Conservation (phyloP, 1,140 invertebrate species). For the Anadara kagoshimensis region DNA sequence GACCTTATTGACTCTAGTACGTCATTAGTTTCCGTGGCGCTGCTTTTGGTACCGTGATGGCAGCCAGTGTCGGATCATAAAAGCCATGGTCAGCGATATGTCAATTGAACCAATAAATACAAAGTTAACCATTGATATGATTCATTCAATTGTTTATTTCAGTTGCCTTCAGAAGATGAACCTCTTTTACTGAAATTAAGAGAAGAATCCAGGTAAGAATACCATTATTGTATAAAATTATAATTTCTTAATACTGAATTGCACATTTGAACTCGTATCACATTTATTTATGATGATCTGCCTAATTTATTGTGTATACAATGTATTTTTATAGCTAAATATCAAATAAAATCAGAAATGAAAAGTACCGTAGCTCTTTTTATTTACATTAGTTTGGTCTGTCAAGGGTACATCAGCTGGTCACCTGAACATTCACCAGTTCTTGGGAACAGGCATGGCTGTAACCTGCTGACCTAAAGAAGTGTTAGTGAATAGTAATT, state of each 20-base stretch:
- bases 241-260: no score
- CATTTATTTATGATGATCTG: neutral
- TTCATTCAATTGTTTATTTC: conserved; percentile 36
- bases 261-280: neutral
- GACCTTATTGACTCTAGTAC: no score
- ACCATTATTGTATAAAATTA: neutral
- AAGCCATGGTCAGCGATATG: no score
- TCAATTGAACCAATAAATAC: neutral
- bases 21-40: no score
- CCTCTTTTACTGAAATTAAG: conserved; percentile 85
- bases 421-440: no score
- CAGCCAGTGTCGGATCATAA: no score
- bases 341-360: neutral
- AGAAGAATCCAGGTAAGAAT: conserved; percentile 82
- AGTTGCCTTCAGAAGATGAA: conserved; percentile 85
- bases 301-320: neutral
- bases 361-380: neutral
- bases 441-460: no score
- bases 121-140: conserved; percentile 6
- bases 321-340: neutral
- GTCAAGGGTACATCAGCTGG: no score
- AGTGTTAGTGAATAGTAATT: no score
- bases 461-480: no score
- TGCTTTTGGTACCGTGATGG: no score
- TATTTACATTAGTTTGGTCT: no score